Evolutionary conservation across 2,113 vertebrate species (phyloP), one percentile per base, ranked within the genome.

Genomic region (Pipra filicauda): DNA sequence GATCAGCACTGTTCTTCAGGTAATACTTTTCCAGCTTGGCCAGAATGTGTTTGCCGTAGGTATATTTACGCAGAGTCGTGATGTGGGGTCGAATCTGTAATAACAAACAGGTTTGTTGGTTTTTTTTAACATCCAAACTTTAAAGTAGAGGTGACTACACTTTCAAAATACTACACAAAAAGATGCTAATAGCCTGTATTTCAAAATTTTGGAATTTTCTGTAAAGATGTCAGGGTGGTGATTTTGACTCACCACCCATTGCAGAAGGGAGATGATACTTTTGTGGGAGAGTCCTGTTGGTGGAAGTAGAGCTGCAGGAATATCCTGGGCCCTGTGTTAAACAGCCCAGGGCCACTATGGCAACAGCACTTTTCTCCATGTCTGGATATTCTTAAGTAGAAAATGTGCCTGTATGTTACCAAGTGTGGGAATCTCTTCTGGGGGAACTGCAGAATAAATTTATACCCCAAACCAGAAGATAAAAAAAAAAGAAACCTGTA

Each of bases 1-100:
- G 98, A 85, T 99, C 99, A 73, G 99, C 97, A n/a, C 98, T 99
- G 65, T 99, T 99, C 98, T 99, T 99, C 99, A 99, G 98, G 98
- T 99, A 99, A 95, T 99, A 99, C 97, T 99, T 99, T 82, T 99
- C 99, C 97, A 99, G 79, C 98, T 99, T 99, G 96, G 99, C 99
- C 98, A 99, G 97, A 94, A 99, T 99, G 98, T 99, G 99, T 97
- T 99, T 99, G 74, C 99, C 99, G 2, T 99, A 99, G 30, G 99
- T 99, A 54, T 99, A 99, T 98, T 99, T 99, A 75, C 99, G 99
- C 91, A 99, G 97, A 92, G 99, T 99, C 74, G 99, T 99, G 91
- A 99, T 99, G 96, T 99, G 99, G 93, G 99, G 99, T 97, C 99
- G 99, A 94, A 99, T 99, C 99, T 99, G 96, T 65, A 93, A 90